Base-by-base conservation (phyloP, 2,888 invertebrate species). In the Heliconius ethilla region DNA sequence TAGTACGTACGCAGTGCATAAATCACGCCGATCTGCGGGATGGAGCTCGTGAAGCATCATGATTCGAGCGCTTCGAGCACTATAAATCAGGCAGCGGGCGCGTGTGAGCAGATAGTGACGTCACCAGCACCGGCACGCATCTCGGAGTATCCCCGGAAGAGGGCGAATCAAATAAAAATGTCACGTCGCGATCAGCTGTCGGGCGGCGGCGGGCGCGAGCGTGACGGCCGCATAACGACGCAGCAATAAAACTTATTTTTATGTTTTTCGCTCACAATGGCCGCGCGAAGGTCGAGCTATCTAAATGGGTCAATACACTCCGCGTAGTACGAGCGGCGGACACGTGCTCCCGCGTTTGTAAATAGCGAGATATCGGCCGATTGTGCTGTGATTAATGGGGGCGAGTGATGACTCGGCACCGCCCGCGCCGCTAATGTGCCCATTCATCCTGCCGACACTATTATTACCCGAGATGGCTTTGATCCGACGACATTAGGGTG, bases 231-330 rank as follows among this genome's bases (percentile, higher is more conserved):
- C 94, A 93, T 93, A 94, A 93, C 93, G 93, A 92, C 92, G 90
- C 91, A 92, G 93, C 93, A 93, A 94, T 94, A 94, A 94, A 94
- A 94, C 94, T 94, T 94, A 94, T 94, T 94, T 94, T 94, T 94
- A 94, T 94, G 94, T 94, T 94, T 94, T 94, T 93, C 94, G 94
- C 94, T 94, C 92, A 94, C 94, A 94, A 94, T 94, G 93, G 93
- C 93, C 93, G 94, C 92, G 93, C 92, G 94, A 94, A 94, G 94
- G 94, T 94, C 94, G 94, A 92, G 92, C 93, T 94, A 94, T 94
- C 94, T 94, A 94, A 94, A 94, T 94, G 93, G 94, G 94, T 94
- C 94, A 94, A 94, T 94, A 94, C 94, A 93, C 94, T 93, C 93
- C 85, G 89, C 91, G 94, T 93, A 93, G 90, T 94, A 93, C 94